Conservation (phyloP, 2,888 invertebrate species). For the Pterostichus madidus region DNA sequence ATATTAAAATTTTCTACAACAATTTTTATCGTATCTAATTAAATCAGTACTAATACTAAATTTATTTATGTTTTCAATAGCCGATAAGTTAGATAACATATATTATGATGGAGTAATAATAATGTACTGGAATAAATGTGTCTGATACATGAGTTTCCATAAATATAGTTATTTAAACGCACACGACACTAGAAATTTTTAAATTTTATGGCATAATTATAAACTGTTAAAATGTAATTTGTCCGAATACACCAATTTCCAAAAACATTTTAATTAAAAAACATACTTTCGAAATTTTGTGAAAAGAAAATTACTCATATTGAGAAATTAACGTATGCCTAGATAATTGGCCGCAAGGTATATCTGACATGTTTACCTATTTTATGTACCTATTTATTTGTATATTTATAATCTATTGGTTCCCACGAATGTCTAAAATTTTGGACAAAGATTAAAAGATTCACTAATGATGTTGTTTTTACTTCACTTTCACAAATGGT, state of each 20-base stretch:
- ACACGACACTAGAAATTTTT: conserved; percentile 3
- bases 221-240: conserved; percentile 52
- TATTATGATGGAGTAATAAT: not conserved
- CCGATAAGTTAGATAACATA: not conserved
- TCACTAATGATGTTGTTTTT: conserved; percentile 5
- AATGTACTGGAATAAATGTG: not conserved
- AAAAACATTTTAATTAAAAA: conserved; percentile 47
- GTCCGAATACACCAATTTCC: conserved; percentile 34
- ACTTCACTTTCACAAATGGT: conserved; percentile 7
- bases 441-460: not conserved
- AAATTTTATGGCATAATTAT: conserved; percentile 33
- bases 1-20: no score
- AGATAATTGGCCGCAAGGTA: conserved; percentile 7
- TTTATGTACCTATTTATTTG: conserved; percentile 6
- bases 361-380: conserved; percentile 36
- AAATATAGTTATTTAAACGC: not conserved
- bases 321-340: conserved; percentile 19
- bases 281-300: conserved; percentile 46
- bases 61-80: not conserved
- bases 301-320: conserved; percentile 48
- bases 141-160: conserved; percentile 1
- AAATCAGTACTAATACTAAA: no score
- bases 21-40: no score
- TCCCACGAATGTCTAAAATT: conserved; percentile 22
- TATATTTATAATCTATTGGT: conserved; percentile 15